A percentile compares a stretch with the other conserved stretches of the same genome.
Evolutionary conservation across 2,113 vertebrate species (phyloP).

Genomic region (Elephantulus edwardii): DNA sequence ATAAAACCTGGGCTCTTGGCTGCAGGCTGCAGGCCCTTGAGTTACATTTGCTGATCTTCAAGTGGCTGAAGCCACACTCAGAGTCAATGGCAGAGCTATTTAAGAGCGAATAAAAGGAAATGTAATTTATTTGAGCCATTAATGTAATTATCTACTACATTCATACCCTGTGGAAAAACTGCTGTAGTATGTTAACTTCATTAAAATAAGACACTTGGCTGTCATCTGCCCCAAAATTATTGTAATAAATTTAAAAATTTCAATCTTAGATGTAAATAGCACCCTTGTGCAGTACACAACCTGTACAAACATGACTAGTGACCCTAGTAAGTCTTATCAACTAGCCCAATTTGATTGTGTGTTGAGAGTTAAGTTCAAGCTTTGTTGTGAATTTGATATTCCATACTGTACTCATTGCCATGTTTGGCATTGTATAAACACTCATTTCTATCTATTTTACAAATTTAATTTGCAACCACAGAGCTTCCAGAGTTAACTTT

Average conservation of each 20-base stretch:
- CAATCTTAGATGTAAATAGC: background rate
- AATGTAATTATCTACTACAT: background rate
- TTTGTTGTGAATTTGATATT: background rate
- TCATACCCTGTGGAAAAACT: background rate
- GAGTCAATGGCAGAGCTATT: background rate
- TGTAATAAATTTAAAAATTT: background rate
- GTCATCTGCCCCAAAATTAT: background rate
- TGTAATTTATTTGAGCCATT: background rate
- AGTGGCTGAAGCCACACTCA: background rate
- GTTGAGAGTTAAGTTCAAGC: background rate
- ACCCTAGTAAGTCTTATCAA: background rate
- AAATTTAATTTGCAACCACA: background rate
- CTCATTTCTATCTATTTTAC: background rate
- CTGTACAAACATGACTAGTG: too few species aligned
- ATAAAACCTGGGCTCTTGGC: background rate
- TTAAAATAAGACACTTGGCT: background rate
- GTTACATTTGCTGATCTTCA: background rate
- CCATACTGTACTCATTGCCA: background rate
- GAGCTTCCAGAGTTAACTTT: background rate
- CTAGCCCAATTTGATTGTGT: background rate
- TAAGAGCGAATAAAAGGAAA: background rate
- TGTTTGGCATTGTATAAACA: conserved; percentile 6
- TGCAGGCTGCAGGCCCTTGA: background rate
- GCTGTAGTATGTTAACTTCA: background rate
- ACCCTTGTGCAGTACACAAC: background rate